Evolutionary conservation across 2,113 vertebrate species (phyloP), one percentile per base, ranked within the genome.

Genomic region (Pardalotus punctatus): DNA sequence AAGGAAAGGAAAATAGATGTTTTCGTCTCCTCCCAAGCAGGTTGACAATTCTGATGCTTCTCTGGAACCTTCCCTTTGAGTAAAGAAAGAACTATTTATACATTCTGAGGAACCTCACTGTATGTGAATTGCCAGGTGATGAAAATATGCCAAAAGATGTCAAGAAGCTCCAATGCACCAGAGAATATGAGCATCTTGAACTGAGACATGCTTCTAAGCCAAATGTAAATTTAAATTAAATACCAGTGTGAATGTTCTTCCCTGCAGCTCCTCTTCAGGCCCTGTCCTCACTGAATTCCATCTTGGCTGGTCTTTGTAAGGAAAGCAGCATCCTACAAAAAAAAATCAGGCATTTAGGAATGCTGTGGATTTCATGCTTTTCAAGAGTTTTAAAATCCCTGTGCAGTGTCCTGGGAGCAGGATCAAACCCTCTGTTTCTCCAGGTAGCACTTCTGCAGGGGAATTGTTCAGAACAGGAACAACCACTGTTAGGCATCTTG

Each of bases 201-300:
- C 25, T 45, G 56, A 88, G 87, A 70, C 1, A 7, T 71, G 54
- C 56, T 70, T 82, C 56, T 58, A 64, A 94, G 67, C 43, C n/a
- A 64, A 58, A 45, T 40, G 13, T 80, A 65, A 85, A 82, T 71
- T 33, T 56, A 81, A 90, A 67, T 65, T n/a, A 90, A 93, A 56
- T 58, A 74, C 35, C 1, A 0, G 19, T 48, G 36, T 50, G 45
- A 76, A 74, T 0, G 0, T 81, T 66, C 36, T 80, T 85, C 33
- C 33, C 31, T 83, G 31, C 64, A 92, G n/a, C 29, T 62, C 60
- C 64, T 67, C 64, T 64, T 64, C 48, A 28, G 20, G 10, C 47
- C 36, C 27, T 27, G 8, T 51, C 47, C 27, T 40, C 20, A 9
- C 43, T 56, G 47, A 84, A 51, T 64, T 36, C 45, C 20, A 10